Conservation (phyloP, 2,797 vertebrate species). For the Hipposideros larvatus region DNA sequence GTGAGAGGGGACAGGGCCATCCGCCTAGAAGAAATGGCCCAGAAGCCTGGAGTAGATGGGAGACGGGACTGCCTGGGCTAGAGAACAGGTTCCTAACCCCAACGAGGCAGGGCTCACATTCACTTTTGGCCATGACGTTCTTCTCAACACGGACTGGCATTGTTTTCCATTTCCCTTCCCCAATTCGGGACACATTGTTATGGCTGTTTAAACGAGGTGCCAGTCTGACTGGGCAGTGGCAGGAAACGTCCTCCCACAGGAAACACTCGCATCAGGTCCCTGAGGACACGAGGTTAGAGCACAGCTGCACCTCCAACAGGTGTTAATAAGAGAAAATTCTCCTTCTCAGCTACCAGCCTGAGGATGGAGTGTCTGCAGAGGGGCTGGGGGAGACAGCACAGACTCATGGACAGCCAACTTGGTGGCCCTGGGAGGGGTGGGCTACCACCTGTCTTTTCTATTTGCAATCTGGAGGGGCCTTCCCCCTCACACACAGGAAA, state of each 20-base stretch:
- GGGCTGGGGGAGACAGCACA: background rate
- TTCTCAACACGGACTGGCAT: conserved; percentile 51
- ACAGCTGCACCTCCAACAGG: background rate
- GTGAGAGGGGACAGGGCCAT: background rate
- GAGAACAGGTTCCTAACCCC: background rate
- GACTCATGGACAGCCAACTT: background rate
- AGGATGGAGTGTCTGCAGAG: background rate
- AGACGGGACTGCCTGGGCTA: background rate
- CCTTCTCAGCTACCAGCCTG: background rate
- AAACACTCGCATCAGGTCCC: conserved; percentile 57
- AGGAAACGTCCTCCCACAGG: conserved; percentile 67
- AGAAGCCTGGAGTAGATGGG: background rate
- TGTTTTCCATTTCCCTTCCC: conserved; percentile 72
- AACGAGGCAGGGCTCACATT: conserved; percentile 28
- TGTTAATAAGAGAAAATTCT: conserved; percentile 48
- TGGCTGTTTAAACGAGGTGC: conserved; percentile 65
- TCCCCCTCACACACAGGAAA: conserved; percentile 11
- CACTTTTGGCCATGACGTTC: conserved; percentile 41
- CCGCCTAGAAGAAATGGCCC: background rate
- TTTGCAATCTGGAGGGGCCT: conserved; percentile 11
- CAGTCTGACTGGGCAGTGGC: conserved; percentile 40
- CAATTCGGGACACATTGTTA: conserved; percentile 47
- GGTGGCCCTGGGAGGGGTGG: background rate
- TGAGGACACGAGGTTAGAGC: background rate
- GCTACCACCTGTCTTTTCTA: conserved; percentile 1